These are phyloP conservation scores for Heliconius hermathena DNA, from an alignment of 1,140 invertebrate species.

Conservation along the genomic window DNA sequence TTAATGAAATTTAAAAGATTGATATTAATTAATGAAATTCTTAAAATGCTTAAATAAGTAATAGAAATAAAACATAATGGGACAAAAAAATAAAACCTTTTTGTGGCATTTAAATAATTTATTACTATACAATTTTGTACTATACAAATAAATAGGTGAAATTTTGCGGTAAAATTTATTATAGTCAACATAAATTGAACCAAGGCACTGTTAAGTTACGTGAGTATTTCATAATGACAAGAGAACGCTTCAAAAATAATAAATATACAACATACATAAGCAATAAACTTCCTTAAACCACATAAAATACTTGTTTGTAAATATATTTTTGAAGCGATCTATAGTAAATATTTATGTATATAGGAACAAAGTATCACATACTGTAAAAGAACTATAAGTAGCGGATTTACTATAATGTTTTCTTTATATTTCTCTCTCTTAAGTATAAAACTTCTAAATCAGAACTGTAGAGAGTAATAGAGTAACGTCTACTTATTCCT, in stretches of 20 bases:
- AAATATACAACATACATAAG: neutral
- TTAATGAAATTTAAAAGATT: too few species aligned
- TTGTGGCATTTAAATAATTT: neutral
- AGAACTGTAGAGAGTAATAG: neutral
- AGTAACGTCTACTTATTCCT: neutral
- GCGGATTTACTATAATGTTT: neutral
- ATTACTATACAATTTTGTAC: conserved; percentile 3
- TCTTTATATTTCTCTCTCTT: neutral
- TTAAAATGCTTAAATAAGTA: too few species aligned
- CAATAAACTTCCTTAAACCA: too few species aligned
- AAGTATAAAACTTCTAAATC: neutral
- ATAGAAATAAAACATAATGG: too few species aligned
- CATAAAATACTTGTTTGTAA: neutral
- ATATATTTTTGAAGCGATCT: neutral
- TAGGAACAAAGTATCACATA: neutral
- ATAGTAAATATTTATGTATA: conserved; percentile 6
- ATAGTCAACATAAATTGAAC: neutral
- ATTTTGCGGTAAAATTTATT: neutral
- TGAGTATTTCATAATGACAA: conserved; percentile 9
- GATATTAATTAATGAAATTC: too few species aligned
- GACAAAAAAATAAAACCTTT: neutral
- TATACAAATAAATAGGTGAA: conserved; percentile 8
- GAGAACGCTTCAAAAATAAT: conserved; percentile 3
- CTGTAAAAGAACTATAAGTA: neutral
- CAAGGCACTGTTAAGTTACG: neutral